Percentiles rank a stretch among this genome's conserved stretches.
phyloP scores from a whole-genome alignment of 2,797 vertebrate species.

The Tiaroga cobitis region DNA sequence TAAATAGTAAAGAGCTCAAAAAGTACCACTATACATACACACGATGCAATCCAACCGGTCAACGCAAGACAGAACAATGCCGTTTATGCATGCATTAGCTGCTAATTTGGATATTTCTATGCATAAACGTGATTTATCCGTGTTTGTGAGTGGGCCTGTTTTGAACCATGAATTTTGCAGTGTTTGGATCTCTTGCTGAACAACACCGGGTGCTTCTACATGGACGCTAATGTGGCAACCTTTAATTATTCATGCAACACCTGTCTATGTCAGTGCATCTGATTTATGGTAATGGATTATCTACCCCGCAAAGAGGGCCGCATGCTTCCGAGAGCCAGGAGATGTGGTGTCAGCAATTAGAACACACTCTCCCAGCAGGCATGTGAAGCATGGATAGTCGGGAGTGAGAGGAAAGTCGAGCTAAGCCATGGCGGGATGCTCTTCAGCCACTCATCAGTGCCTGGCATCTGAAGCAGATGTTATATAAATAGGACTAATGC shows the following conservation, averaged over 20 bases:
- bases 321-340: constrained; percentile 74
- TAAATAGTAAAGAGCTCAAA: neutral
- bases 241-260: constrained; percentile 85
- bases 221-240: constrained; percentile 77
- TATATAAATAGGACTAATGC: constrained; percentile 55
- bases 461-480: constrained; percentile 53
- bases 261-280: constrained; percentile 77
- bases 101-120: constrained; percentile 33
- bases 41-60: neutral
- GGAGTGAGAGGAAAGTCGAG: constrained; percentile 49
- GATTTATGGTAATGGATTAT: constrained; percentile 84
- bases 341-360: constrained; percentile 80
- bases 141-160: constrained; percentile 27
- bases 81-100: constrained; percentile 41
- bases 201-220: constrained; percentile 64
- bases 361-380: constrained; percentile 68
- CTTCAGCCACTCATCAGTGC: constrained; percentile 50
- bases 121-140: constrained; percentile 32
- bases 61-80: constrained; percentile 14
- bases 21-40: neutral
- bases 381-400: constrained; percentile 60
- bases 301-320: constrained; percentile 73
- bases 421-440: constrained; percentile 41
- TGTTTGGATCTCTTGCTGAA: constrained; percentile 65
- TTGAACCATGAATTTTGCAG: constrained; percentile 48